A percentile compares a stretch with the other conserved stretches of the same genome.
phyloP scores from a whole-genome alignment of 2,888 invertebrate species.

The Dysmachus trigonus region DNA sequence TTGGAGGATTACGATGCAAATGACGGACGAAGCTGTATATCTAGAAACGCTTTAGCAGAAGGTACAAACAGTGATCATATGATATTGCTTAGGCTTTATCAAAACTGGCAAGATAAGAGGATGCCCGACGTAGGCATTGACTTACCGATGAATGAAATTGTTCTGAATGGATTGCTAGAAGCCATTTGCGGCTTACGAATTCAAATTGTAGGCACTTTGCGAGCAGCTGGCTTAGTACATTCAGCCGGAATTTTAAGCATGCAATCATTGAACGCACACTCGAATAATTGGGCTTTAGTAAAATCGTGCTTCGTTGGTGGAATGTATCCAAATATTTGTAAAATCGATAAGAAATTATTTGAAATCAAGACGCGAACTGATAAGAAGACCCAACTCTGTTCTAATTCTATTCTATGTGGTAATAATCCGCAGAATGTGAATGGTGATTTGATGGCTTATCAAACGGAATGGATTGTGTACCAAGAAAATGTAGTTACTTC shows the following conservation, averaged over 20 bases:
- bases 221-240: slow-evolving; percentile 66
- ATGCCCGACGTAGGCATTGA: slow-evolving; percentile 76
- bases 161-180: slow-evolving; percentile 87
- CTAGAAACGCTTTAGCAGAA: slow-evolving; percentile 75
- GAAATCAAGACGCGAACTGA: slow-evolving; percentile 72
- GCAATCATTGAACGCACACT: slow-evolving; percentile 82
- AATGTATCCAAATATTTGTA: slow-evolving; percentile 85
- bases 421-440: slow-evolving; percentile 64
- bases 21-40: background rate
- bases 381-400: slow-evolving; percentile 65
- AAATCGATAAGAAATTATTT: slow-evolving; percentile 68
- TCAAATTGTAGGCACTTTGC: slow-evolving; percentile 83
- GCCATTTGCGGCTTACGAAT: slow-evolving; percentile 85
- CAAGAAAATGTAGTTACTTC: slow-evolving; percentile 79
- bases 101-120: slow-evolving; percentile 73
- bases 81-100: slow-evolving; percentile 82
- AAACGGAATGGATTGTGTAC: slow-evolving; percentile 84
- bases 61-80: slow-evolving; percentile 89
- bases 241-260: slow-evolving; percentile 78
- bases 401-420: slow-evolving; percentile 67
- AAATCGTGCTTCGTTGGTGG: slow-evolving; percentile 91
- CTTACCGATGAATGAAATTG: slow-evolving; percentile 67
- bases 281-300: slow-evolving; percentile 90
- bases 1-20: slow-evolving; percentile 72
- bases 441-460: slow-evolving; percentile 66